A percentile compares a stretch with the other conserved stretches of the same genome.
Evolutionary conservation across 2,797 vertebrate species (phyloP).

Genomic region (Sebastolobus alascanus): DNA sequence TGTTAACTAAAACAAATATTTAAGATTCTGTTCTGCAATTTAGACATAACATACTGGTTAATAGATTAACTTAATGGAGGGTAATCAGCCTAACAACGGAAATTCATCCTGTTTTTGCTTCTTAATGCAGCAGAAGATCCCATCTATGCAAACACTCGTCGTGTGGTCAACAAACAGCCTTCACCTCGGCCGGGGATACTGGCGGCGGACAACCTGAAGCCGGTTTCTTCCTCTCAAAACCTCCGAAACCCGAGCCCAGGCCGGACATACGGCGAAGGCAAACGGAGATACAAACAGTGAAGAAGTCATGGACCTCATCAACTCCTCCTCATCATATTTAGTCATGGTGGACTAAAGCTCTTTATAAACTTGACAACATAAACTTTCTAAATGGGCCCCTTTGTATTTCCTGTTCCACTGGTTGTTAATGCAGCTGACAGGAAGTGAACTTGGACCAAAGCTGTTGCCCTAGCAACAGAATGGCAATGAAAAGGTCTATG

Average conservation of each 20-base stretch:
- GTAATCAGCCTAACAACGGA: background rate
- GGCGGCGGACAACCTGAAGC: slow-evolving; percentile 24
- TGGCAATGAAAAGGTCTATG: too few relatives aligned
- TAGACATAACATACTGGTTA: background rate
- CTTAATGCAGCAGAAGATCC: slow-evolving; percentile 45
- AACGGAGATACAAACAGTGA: slow-evolving; percentile 13
- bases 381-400: too few relatives aligned
- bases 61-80: background rate
- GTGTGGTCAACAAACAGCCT: slow-evolving; percentile 27
- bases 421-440: too few relatives aligned
- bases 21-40: background rate
- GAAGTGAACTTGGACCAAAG: too few relatives aligned
- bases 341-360: too few relatives aligned
- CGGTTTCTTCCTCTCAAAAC: background rate
- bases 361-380: too few relatives aligned
- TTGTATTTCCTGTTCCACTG: too few relatives aligned
- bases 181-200: slow-evolving; percentile 27
- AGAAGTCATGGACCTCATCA: background rate
- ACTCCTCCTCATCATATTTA: background rate
- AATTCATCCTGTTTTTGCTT: background rate
- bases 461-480: too few relatives aligned
- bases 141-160: slow-evolving; percentile 73
- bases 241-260: slow-evolving; percentile 21
- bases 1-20: background rate
- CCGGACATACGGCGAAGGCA: slow-evolving; percentile 14